phyloP scores from a whole-genome alignment of 2,888 invertebrate species.

The Platynereis dumerilii region DNA sequence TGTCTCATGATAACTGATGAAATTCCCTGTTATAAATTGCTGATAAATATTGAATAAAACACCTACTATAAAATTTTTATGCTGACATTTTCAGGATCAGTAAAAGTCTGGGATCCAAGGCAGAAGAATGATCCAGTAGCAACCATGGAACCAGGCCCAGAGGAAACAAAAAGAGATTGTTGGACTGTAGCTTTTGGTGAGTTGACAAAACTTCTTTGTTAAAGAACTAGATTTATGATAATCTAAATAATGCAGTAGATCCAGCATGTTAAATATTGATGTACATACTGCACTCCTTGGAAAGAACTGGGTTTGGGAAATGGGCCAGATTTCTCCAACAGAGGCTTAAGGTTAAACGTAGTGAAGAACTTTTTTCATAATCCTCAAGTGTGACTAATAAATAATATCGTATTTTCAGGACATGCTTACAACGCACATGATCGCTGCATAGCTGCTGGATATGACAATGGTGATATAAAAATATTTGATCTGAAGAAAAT shows the following conservation, averaged over 20 bases:
- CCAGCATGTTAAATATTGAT: background rate
- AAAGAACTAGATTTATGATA: background rate
- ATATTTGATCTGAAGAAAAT: constrained; percentile 88
- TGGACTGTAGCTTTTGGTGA: constrained; percentile 89
- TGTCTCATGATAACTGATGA: too few species aligned
- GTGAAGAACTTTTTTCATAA: too few species aligned
- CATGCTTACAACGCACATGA: constrained; percentile 88
- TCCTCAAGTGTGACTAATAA: too few species aligned
- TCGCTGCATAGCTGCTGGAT: constrained; percentile 86
- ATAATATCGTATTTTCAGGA: too few species aligned
- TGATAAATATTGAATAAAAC: too few species aligned
- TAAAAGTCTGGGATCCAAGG: constrained; percentile 94
- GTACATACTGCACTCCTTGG: too few species aligned
- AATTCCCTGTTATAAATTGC: too few species aligned
- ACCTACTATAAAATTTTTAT: too few species aligned
- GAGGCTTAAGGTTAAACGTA: too few species aligned
- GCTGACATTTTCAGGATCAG: constrained; percentile 74
- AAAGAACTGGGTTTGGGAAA: too few species aligned
- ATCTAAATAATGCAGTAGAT: background rate
- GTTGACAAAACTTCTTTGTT: background rate
- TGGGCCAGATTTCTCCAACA: too few species aligned
- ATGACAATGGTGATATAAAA: constrained; percentile 95
- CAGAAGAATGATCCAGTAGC: constrained; percentile 89
- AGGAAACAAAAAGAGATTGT: constrained; percentile 77
- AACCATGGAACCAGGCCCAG: constrained; percentile 80